Evolutionary conservation across 2,888 invertebrate species (phyloP).

Genomic region (Leptinotarsa rubiginosa): DNA sequence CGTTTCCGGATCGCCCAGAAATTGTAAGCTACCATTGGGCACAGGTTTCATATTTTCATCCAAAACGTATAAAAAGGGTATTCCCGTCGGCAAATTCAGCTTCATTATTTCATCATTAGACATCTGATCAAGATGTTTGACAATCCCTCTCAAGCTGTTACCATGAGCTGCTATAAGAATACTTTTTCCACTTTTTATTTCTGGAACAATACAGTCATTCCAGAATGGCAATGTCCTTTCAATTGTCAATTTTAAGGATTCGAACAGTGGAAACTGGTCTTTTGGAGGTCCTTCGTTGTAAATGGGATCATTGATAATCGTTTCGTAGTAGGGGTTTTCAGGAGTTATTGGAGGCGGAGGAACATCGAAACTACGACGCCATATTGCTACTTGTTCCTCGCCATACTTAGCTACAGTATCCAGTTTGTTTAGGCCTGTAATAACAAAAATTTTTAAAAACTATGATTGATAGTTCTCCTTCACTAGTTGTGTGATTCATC

Average conservation of each 20-base stretch:
- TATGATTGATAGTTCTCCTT: too few relatives aligned
- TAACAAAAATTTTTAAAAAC: background rate
- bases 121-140: slow-evolving; percentile 83
- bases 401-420: slow-evolving; percentile 89
- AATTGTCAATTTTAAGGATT: slow-evolving; percentile 86
- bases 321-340: slow-evolving; percentile 80
- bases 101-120: slow-evolving; percentile 72
- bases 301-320: slow-evolving; percentile 80
- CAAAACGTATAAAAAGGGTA: slow-evolving; percentile 74
- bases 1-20: slow-evolving; percentile 73
- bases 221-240: slow-evolving; percentile 87
- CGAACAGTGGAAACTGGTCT: slow-evolving; percentile 83
- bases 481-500: too few relatives aligned
- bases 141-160: slow-evolving; percentile 86
- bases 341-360: slow-evolving; percentile 85
- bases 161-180: slow-evolving; percentile 89
- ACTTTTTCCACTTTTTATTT: slow-evolving; percentile 79
- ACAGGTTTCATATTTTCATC: slow-evolving; percentile 71
- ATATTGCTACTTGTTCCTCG: slow-evolving; percentile 80
- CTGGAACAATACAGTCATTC: slow-evolving; percentile 84
- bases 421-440: slow-evolving; percentile 77
- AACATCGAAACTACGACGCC: slow-evolving; percentile 86
- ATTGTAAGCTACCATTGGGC: slow-evolving; percentile 71
- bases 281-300: slow-evolving; percentile 78
- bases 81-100: slow-evolving; percentile 74